Percentiles rank a stretch among this genome's conserved stretches.
phyloP scores from a whole-genome alignment of 2,888 invertebrate genomes.

The Melanotus villosus region DNA sequence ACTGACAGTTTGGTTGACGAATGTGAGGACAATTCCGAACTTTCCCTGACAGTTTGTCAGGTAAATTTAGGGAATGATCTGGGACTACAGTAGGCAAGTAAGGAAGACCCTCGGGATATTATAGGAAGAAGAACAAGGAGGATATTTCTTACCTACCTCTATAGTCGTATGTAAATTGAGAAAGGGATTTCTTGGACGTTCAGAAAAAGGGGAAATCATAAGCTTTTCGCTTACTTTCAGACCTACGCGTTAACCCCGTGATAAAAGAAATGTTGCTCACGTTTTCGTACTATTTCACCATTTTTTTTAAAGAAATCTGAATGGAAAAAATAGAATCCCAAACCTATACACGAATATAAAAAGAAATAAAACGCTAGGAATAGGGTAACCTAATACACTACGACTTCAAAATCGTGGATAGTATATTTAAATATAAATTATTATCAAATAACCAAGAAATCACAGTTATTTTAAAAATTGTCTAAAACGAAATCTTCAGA shows the following conservation, averaged over 20 bases:
- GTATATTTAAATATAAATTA: too few species aligned
- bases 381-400: too few species aligned
- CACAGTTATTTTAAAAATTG: too few species aligned
- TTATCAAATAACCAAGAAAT: too few species aligned
- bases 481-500: too few species aligned
- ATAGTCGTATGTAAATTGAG: neutral
- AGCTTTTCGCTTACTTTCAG: neutral
- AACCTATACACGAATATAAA: too few species aligned
- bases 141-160: neutral
- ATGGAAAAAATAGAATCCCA: too few species aligned
- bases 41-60: constrained; percentile 37
- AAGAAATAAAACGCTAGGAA: too few species aligned
- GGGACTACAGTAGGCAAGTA: constrained; percentile 24
- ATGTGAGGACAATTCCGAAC: constrained; percentile 14
- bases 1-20: constrained; percentile 7
- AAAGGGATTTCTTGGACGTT: neutral
- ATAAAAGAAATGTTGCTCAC: too few species aligned
- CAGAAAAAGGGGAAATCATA: neutral
- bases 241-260: neutral
- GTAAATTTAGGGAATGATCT: constrained; percentile 29
- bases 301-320: too few species aligned
- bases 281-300: too few species aligned
- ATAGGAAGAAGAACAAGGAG: constrained; percentile 10
- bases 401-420: too few species aligned
- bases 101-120: constrained; percentile 10